phyloP scores from a whole-genome alignment of 30 jellyfish, hydroid and myxozoan genomes.

The Clytia hemisphaerica region DNA sequence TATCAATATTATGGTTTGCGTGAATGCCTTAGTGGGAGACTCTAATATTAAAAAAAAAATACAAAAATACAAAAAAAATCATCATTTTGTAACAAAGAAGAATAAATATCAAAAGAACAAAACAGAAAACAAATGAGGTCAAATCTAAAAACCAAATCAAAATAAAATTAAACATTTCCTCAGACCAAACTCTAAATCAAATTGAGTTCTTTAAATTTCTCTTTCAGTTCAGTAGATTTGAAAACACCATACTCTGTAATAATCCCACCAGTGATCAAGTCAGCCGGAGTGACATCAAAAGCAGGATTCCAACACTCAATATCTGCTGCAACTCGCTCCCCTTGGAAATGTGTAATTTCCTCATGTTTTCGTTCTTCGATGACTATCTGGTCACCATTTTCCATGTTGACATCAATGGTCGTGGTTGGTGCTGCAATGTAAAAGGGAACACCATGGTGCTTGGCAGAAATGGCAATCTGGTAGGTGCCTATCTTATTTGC shows the following conservation, averaged over 20 bases:
- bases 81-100: no score
- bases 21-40: no score
- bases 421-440: constrained; percentile 94
- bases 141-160: no score
- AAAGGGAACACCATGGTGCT: constrained; percentile 65
- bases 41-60: no score
- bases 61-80: no score
- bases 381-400: constrained; percentile 51
- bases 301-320: constrained; percentile 79
- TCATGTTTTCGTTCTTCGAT: constrained; percentile 77
- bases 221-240: constrained; percentile 45
- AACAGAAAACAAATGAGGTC: no score
- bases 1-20: no score
- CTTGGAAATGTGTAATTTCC: constrained; percentile 75
- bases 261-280: constrained; percentile 83
- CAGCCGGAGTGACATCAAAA: constrained; percentile 95
- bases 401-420: constrained; percentile 49
- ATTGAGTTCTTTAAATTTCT: no score
- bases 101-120: no score
- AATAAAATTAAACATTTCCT: no score
- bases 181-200: no score
- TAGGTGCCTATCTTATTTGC: constrained; percentile 95
- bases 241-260: constrained; percentile 86
- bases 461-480: constrained; percentile 82
- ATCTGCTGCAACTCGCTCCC: constrained; percentile 62